Base-by-base conservation (phyloP, 2,888 invertebrate genomes). In the Platerodrilus igneus region DNA sequence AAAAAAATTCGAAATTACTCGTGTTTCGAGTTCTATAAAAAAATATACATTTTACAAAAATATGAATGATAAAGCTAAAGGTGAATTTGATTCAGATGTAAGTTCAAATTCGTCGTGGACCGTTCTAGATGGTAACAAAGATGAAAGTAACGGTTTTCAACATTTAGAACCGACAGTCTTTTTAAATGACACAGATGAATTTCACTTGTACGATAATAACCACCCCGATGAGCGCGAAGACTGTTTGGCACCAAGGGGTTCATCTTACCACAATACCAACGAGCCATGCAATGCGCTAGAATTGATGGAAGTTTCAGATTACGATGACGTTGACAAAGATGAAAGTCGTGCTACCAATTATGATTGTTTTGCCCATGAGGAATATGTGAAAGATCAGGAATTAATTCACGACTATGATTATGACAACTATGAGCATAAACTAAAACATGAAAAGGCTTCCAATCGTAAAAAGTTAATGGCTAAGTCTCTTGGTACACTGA, bases 51-150 rank as follows among this genome's bases (percentile, higher is more conserved):
- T n/a, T n/a, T n/a, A 11, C 10, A 9, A 27, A 28, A 40, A 32
- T 23, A 51, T 53, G 49, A 51, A 41, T 34, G 50, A 50, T 18
- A 23, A 37, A 8, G 36, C 26, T 26, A 42, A 42, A 11, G 42
- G 31, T 16, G 53, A 53, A 10, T 57, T 55, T 38, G 59, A 57
- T 31, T 54, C 59, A 17, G 61, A 62, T 34, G 23, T 58, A 21
- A 57, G 57, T 37, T 53, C 55, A 23, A 50, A 53, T 34, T 58
- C 59, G 15, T 63, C 64, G 14, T 64, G 64, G 64, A 61, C 59
- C 14, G 45, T 60, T 14, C 33, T 60, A n/a, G 53, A 51, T 10
- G 51, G 50, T 7, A 17, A 2, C 17, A 5, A 4, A 2, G n/a
- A n/a, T 0, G 17, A 18, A 18, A 9, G 15, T 27, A 9, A 28